Percentiles rank a stretch among this genome's conserved stretches.
These are phyloP conservation scores for Enteromius argenteus DNA, from an alignment of 2,797 vertebrate species.

Conservation along the genomic window DNA sequence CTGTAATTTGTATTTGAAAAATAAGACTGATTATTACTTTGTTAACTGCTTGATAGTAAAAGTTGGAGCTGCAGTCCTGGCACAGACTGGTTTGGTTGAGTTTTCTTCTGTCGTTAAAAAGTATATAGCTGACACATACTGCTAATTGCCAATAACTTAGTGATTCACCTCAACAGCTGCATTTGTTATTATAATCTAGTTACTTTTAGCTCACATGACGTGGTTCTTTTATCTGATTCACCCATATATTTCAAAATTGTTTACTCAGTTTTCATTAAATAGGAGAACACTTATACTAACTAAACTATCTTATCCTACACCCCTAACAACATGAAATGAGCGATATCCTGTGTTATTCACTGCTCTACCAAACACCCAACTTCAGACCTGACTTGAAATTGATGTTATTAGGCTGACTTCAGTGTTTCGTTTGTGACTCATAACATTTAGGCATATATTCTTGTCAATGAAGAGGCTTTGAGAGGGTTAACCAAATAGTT, in stretches of 20 bases:
- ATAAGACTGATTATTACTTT: too few relatives aligned
- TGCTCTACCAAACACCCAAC: too few relatives aligned
- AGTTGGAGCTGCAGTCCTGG: not conserved
- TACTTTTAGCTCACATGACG: not conserved
- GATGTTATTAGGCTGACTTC: not conserved
- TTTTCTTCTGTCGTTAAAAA: not conserved
- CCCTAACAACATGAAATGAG: not conserved
- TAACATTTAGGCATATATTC: not conserved
- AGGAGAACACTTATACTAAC: not conserved
- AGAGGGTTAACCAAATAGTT: not conserved
- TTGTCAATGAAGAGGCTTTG: not conserved
- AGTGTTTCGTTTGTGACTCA: not conserved
- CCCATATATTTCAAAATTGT: not conserved
- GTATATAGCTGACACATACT: not conserved
- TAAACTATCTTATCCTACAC: not conserved
- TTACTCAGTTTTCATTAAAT: not conserved
- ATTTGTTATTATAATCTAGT: not conserved
- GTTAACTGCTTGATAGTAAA: not conserved
- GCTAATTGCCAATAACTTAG: not conserved
- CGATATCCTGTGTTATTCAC: not conserved
- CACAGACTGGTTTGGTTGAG: not conserved
- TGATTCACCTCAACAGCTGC: not conserved
- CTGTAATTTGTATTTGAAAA: not conserved
- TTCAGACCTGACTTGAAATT: not conserved
- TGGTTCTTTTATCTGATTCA: constrained; percentile 8